Evolutionary conservation across 2,888 invertebrate genomes (phyloP), one percentile per base, ranked within the genome.

Genomic region (Diploptera punctata): DNA sequence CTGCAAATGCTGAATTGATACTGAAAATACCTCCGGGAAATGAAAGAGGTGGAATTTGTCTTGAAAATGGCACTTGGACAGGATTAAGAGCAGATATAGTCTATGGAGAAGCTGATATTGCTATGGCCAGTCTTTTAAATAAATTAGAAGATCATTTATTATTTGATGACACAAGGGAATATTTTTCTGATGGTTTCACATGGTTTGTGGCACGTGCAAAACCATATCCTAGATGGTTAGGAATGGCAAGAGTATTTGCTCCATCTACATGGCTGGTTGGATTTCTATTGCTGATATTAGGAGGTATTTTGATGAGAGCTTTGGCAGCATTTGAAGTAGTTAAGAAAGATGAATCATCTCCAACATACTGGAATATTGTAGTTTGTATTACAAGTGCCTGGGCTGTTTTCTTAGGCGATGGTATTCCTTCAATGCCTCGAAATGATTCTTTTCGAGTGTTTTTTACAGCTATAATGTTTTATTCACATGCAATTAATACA

Each of bases 201-300:
- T 65, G 65, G 65, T 65, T 65, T 29, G 65, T 65, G 4, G 65
- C 65, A 9, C 44, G 65, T 16, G 65, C 65, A 26, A 44, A 26
- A 1, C 47, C 65, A 3, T 65, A 65, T 7, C 65, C 65, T 9
- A 44, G 65, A 3, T 65, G 65, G 65, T 9, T 65, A 2, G 47
- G 47, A 5, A 65, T 47, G 29, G 65, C 18, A 10, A 47, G 65
- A 26, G 65, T 65, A n/a, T 65, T 65, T 29, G 16, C 44, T 10
- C 47, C 65, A 26, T 0, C n/a, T 24, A 26, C 65, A 16, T 65
- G 65, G 65, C 44, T 65, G 5, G 65, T 29, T 2, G 65, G 44
- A 19, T 26, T 65, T 16, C 43, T 65, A 3, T 21, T 29, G 0
- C 16, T 65, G 4, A 16, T 65, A n/a, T 18, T 47, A 1, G 44